These are phyloP conservation scores for Lepus oiostolus DNA, from an alignment of 2,797 vertebrate species.

Conservation along the genomic window DNA sequence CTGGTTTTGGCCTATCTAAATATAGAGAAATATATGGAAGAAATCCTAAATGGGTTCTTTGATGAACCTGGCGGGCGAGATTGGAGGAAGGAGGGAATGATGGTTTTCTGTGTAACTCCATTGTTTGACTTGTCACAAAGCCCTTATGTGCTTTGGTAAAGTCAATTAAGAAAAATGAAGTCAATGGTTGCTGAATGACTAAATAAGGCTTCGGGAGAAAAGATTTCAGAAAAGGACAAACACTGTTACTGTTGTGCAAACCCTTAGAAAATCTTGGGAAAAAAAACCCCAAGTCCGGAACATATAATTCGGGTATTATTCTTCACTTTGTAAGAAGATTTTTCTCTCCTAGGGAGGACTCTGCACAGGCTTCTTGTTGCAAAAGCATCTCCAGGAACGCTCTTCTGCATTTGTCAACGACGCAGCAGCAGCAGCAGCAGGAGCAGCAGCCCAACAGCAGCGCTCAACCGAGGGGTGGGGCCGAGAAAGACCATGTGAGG, in stretches of 20 bases:
- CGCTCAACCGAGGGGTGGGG: neutral
- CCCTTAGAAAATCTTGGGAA: slow-evolving; percentile 11
- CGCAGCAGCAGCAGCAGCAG: slow-evolving; percentile 48
- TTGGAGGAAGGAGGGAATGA: neutral
- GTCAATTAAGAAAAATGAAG: slow-evolving; percentile 63
- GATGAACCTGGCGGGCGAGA: neutral
- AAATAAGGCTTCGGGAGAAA: slow-evolving; percentile 56
- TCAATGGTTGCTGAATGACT: slow-evolving; percentile 33
- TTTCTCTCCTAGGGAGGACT: neutral
- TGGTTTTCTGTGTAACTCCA: slow-evolving; percentile 53
- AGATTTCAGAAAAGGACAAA: slow-evolving; percentile 42
- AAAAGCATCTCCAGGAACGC: slow-evolving; percentile 11
- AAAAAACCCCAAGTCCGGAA: slow-evolving; percentile 16
- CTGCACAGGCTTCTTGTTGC: neutral
- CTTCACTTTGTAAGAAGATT: slow-evolving; percentile 20
- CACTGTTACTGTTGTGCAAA: neutral
- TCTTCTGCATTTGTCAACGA: neutral
- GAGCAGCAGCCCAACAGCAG: neutral
- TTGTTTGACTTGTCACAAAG: slow-evolving; percentile 51
- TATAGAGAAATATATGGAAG: neutral
- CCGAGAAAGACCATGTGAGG: slow-evolving; percentile 39
- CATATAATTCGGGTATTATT: neutral
- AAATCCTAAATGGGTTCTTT: neutral
- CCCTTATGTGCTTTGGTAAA: slow-evolving; percentile 43
- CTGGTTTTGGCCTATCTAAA: neutral